Evolutionary conservation across 2,797 vertebrate genomes (phyloP).

Genomic region (Garrulus glandarius): DNA sequence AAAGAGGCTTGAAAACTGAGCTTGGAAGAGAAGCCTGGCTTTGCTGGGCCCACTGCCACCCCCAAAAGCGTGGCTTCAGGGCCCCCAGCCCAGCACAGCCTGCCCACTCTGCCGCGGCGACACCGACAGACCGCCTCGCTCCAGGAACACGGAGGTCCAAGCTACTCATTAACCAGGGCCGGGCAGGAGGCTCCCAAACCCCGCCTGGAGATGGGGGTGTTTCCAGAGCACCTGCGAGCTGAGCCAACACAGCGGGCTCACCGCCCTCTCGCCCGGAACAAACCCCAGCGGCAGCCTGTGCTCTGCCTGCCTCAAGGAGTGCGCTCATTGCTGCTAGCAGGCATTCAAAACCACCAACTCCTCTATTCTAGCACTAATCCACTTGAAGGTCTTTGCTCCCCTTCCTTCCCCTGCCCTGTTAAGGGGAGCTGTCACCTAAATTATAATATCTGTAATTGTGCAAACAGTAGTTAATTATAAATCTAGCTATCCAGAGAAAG

Average conservation of each 20-base stretch:
- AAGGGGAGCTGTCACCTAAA: not conserved
- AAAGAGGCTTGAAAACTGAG: not conserved
- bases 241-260: rapidly evolving
- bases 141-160: rapidly evolving
- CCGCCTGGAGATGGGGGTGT: rapidly evolving
- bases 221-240: not conserved
- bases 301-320: not conserved
- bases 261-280: rapidly evolving
- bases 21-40: not conserved
- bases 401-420: not conserved
- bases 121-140: rapidly evolving
- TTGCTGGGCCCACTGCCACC: rapidly evolving
- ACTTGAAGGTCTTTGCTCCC: not conserved
- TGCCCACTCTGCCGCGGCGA: rapidly evolving
- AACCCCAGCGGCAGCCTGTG: not conserved
- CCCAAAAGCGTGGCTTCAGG: rapidly evolving
- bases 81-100: not conserved
- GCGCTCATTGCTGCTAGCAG: rapidly evolving
- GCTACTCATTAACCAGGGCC: not conserved
- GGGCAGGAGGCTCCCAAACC: not conserved
- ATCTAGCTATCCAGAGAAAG: not conserved
- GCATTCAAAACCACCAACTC: not conserved
- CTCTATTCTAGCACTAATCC: not conserved
- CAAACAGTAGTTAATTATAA: not conserved
- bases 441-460: not conserved